Percentiles rank a stretch among this genome's conserved stretches.
Conservation (phyloP, 1,140 invertebrate species). For the Thaumatotibia leucotreta region DNA sequence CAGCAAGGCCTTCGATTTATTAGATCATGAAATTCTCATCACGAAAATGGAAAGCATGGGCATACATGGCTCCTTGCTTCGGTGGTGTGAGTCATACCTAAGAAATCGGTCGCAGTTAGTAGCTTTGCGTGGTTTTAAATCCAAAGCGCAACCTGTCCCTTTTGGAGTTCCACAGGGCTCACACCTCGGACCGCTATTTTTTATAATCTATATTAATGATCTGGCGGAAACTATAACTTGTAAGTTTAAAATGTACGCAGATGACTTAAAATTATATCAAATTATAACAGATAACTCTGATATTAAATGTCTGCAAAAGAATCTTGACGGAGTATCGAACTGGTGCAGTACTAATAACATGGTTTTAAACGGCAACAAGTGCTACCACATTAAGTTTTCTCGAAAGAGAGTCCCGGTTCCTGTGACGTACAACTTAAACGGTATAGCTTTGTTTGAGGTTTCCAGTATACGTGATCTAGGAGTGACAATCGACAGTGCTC, state of each 20-base stretch:
- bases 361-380: not conserved
- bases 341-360: not conserved
- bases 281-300: not conserved
- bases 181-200: slow-evolving; percentile 19
- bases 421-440: not conserved
- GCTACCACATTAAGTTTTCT: not conserved
- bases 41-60: not conserved
- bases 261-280: not conserved
- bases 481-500: not conserved
- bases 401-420: not conserved
- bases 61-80: not conserved
- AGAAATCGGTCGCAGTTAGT: not conserved
- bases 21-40: not conserved
- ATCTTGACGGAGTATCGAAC: not conserved
- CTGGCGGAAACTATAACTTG: not conserved
- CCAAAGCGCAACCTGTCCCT: not conserved
- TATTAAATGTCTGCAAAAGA: not conserved
- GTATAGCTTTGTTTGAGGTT: not conserved
- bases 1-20: not conserved
- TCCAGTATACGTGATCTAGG: not conserved
- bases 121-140: not conserved
- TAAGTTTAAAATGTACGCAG: not conserved
- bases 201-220: slow-evolving; percentile 13
- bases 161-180: not conserved
- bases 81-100: slow-evolving; percentile 1